A percentile compares a stretch with the other conserved stretches of the same genome.
Conservation (phyloP, 2,888 invertebrate genomes). For the Caenorhabditis sulstoni region DNA sequence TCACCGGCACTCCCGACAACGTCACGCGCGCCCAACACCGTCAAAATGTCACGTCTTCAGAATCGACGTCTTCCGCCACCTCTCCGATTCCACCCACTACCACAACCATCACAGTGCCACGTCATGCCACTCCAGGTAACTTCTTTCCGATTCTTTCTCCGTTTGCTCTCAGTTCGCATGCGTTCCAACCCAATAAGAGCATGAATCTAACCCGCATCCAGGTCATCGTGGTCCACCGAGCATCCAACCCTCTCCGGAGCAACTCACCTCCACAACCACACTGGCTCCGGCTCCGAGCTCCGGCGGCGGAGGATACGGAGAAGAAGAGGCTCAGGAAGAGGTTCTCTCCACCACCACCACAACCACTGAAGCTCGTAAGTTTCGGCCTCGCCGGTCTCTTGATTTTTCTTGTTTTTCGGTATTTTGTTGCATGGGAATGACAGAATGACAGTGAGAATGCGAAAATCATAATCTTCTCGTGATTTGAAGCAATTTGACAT, state of each 20-base stretch:
- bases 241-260: conserved; percentile 37
- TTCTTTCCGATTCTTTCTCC: neutral
- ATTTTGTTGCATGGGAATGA: conserved; percentile 9
- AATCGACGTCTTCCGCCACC: conserved; percentile 12
- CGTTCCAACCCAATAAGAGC: too few relatives aligned
- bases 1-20: conserved; percentile 39
- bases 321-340: conserved; percentile 18
- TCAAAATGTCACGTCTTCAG: conserved; percentile 40
- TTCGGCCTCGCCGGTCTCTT: too few relatives aligned
- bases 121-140: conserved; percentile 31
- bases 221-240: conserved; percentile 52
- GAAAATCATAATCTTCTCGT: neutral
- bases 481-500: conserved; percentile 3
- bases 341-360: conserved; percentile 31
- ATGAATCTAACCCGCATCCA: conserved; percentile 2
- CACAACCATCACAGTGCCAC: neutral
- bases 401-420: too few relatives aligned
- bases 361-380: conserved; percentile 46
- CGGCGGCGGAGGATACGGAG: conserved; percentile 43
- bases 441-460: neutral
- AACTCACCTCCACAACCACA: conserved; percentile 14
- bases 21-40: neutral
- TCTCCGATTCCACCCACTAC: conserved; percentile 12
- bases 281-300: conserved; percentile 1
- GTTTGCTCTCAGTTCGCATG: neutral